phyloP scores from a whole-genome alignment of 2,113 vertebrate species.

The Grantiella picta region DNA sequence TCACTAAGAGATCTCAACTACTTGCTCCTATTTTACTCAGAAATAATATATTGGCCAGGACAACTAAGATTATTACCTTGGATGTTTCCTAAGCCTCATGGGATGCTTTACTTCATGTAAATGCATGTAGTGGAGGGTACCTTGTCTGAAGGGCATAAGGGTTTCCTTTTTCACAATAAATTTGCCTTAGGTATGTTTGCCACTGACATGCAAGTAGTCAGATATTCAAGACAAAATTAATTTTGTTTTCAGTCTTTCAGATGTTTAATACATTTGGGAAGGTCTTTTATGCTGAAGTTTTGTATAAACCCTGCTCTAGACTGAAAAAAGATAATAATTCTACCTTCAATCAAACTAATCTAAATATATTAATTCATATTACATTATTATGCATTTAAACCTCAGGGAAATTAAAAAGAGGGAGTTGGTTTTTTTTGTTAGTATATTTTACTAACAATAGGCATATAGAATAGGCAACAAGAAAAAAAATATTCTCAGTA shows the following conservation, averaged over 20 bases:
- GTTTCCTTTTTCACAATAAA: neutral
- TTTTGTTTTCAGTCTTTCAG: neutral
- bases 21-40: neutral
- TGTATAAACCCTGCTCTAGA: neutral
- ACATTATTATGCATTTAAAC: neutral
- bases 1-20: neutral
- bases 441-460: neutral
- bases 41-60: neutral
- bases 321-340: neutral
- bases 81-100: neutral
- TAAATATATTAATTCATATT: neutral
- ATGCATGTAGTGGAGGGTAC: neutral
- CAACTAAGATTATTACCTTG: neutral
- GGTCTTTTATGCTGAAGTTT: neutral
- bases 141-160: neutral
- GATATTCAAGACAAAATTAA: neutral
- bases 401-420: neutral
- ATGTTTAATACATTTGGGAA: neutral
- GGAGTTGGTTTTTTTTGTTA: neutral
- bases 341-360: neutral
- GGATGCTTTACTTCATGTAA: neutral
- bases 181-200: neutral
- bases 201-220: neutral
- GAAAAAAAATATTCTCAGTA: neutral
- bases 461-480: neutral